A percentile compares a stretch with the other conserved stretches of the same genome.
Conservation (phyloP, 2,888 invertebrate genomes). For the Abscondita cerata region DNA sequence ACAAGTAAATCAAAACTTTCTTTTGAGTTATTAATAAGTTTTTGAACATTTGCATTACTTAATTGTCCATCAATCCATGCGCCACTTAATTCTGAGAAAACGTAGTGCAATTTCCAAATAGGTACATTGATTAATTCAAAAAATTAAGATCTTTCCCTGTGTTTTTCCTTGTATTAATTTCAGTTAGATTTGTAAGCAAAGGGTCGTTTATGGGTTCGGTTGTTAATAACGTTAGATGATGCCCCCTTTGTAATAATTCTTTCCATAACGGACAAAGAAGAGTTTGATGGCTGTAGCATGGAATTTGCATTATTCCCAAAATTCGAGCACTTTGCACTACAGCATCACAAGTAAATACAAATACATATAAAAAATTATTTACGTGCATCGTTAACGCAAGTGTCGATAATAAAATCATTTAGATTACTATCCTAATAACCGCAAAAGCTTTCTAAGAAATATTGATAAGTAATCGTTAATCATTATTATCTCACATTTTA, state of each 20-base stretch:
- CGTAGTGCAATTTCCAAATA: background rate
- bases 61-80: conserved; percentile 26
- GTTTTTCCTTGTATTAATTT: conserved; percentile 55
- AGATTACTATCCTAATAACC: no score
- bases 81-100: no score
- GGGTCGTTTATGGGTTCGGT: conserved; percentile 55
- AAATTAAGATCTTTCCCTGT: conserved; percentile 11
- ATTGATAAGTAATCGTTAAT: no score
- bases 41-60: conserved; percentile 47
- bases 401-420: no score
- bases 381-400: no score
- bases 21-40: conserved; percentile 49
- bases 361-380: no score
- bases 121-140: background rate
- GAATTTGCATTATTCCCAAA: conserved; percentile 56
- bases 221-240: conserved; percentile 59
- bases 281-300: conserved; percentile 61
- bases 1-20: conserved; percentile 62
- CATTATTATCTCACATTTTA: no score
- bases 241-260: conserved; percentile 58
- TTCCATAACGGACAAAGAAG: conserved; percentile 57
- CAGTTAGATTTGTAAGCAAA: conserved; percentile 54
- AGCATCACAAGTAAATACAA: no score
- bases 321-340: conserved; percentile 44
- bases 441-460: no score